Evolutionary conservation across 2,888 invertebrate genomes (phyloP), one percentile per base, ranked within the genome.

Genomic region (Lydus trimaculatus): DNA sequence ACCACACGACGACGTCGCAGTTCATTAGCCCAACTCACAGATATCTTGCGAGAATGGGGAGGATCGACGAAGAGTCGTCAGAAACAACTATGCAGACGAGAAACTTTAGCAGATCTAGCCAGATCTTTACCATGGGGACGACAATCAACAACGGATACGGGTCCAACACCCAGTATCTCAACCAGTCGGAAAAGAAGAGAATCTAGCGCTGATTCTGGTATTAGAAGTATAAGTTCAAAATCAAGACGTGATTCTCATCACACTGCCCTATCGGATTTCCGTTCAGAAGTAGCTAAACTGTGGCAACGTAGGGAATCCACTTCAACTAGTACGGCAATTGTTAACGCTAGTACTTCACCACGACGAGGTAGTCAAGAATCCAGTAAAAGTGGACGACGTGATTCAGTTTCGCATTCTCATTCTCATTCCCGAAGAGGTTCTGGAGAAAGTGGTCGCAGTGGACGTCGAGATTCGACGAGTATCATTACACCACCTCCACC

Each of bases 11-110:
- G 94, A 8, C 90, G 95, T 20, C 91, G 95, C 65, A 94, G 94
- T 73, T 95, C 95, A 2, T 85, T 96, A 70, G 96, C 96, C 17
- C 96, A 96, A 84, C 88, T 96, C 71, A 95, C 95, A 69, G 96
- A 96, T 84, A 93, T 96, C 67, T 85, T 96, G 60, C 89, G 94
- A 65, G 95, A 95, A 87, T 95, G 95, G 95, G 92, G 95, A 72
- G 90, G 91, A 5, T 88, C 90, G 69, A 88, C 85, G 80, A 86
- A 87, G 72, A 86, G 89, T 62, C 85, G 85, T 73, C 87, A 89
- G 76, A 90, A 91, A 6, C 92, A 92, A n/a, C 86, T 95, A 25
- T 93, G 92, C 76, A 90, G 96, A 2, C 89, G 96, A 61, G 96
- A 96, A 84, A 96, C 96, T 1, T 87, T 96, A 65, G 96, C 95